A percentile compares a stretch with the other conserved stretches of the same genome.
Evolutionary conservation across 2,888 invertebrate species (phyloP).

Genomic region (Spicauda simplicius): DNA sequence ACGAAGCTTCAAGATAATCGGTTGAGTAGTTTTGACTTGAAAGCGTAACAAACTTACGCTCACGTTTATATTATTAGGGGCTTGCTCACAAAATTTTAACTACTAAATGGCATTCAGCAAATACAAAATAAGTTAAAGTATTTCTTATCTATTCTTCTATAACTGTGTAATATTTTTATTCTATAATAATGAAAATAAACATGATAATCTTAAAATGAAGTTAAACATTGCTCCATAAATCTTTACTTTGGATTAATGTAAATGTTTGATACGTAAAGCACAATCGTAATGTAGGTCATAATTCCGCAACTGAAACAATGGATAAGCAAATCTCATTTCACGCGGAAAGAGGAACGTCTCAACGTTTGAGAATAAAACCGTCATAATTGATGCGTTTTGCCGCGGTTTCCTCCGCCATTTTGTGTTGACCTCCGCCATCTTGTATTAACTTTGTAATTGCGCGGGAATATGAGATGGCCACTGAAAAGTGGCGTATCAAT

Average conservation of each 20-base stretch:
- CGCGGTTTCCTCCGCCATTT: constrained; percentile 35
- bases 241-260: neutral
- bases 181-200: neutral
- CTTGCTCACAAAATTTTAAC: no score
- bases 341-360: constrained; percentile 24
- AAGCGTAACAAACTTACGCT: no score
- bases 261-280: neutral
- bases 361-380: constrained; percentile 30
- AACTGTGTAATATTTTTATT: no score
- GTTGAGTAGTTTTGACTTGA: no score
- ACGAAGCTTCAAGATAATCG: no score
- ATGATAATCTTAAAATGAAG: neutral
- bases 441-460: constrained; percentile 34
- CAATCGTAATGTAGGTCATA: neutral
- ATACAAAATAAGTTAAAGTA: no score
- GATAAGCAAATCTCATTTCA: constrained; percentile 38
- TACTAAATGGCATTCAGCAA: no score
- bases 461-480: constrained; percentile 23
- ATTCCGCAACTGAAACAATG: constrained; percentile 26
- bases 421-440: constrained; percentile 40
- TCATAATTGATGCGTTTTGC: constrained; percentile 42
- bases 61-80: no score
- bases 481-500: constrained; percentile 39
- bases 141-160: no score
- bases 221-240: neutral